A percentile compares a stretch with the other conserved stretches of the same genome.
phyloP scores from a whole-genome alignment of 1,140 invertebrate genomes.

The Zaprionus ghesquierei region DNA sequence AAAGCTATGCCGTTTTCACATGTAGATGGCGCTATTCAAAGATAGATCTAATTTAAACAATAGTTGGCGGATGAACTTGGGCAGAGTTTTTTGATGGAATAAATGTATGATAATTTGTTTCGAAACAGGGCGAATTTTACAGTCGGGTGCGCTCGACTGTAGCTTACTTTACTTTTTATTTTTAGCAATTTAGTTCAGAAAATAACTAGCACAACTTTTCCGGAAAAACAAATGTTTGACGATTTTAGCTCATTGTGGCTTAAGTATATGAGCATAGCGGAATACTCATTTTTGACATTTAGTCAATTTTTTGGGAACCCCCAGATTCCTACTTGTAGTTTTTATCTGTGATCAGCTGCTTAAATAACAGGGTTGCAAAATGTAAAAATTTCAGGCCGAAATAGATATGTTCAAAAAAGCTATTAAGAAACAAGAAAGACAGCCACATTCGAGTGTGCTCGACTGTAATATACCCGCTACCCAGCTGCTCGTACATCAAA shows the following conservation, averaged over 20 bases:
- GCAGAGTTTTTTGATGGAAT: too few species aligned
- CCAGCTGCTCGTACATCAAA: too few species aligned
- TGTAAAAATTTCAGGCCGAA: constrained; percentile 18
- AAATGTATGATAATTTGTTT: too few species aligned
- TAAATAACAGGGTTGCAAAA: constrained; percentile 18
- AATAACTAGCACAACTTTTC: constrained; percentile 15
- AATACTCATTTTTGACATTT: constrained; percentile 15
- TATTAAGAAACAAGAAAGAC: constrained; percentile 4
- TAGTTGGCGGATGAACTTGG: too few species aligned
- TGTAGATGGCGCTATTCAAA: too few species aligned
- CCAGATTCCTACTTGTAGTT: constrained; percentile 9
- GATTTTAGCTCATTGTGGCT: not conserved
- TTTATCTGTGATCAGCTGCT: constrained; percentile 20
- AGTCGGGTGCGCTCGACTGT: too few species aligned
- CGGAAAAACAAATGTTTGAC: constrained; percentile 15
- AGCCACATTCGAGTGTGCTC: too few species aligned
- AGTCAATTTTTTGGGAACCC: constrained; percentile 19
- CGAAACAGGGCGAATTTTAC: too few species aligned
- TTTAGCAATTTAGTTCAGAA: constrained; percentile 11
- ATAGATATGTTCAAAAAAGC: constrained; percentile 22
- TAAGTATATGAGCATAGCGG: constrained; percentile 16
- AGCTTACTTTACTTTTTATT: too few species aligned
- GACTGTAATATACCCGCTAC: too few species aligned
- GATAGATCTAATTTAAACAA: too few species aligned
- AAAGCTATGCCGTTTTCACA: too few species aligned